Evolutionary conservation across 2,888 invertebrate species (phyloP).

Genomic region (Brachypterus glaber): DNA sequence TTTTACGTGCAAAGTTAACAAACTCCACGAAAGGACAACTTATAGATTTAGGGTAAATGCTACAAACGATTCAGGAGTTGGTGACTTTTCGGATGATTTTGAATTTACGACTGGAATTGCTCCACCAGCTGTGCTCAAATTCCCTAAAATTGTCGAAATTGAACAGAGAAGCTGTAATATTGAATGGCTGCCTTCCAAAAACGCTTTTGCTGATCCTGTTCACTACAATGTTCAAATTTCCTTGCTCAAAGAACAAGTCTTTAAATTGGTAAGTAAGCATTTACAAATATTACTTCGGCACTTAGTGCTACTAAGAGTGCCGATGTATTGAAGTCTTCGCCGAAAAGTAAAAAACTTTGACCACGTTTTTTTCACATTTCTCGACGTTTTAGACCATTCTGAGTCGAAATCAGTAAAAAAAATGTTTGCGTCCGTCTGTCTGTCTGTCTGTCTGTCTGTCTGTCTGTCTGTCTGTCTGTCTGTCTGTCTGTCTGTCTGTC

Average conservation of each 20-base stretch:
- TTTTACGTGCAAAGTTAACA: conserved; percentile 71
- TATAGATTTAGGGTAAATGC: conserved; percentile 83
- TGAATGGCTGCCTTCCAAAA: conserved; percentile 57
- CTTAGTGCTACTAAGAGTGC: no score
- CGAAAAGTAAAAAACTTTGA: no score
- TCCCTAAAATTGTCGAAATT: conserved; percentile 53
- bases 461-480: no score
- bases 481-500: no score
- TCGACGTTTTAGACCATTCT: no score
- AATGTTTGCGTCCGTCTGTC: no score
- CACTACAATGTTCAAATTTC: conserved; percentile 67
- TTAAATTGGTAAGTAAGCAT: conserved; percentile 48
- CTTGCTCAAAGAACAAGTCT: conserved; percentile 51
- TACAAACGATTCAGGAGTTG: conserved; percentile 76
- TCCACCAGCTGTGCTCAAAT: conserved; percentile 71
- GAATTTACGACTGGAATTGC: conserved; percentile 66
- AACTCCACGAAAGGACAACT: conserved; percentile 68
- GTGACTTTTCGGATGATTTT: conserved; percentile 63
- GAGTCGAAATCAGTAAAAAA: no score
- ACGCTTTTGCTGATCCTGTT: conserved; percentile 53
- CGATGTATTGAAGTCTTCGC: no score
- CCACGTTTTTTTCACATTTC: no score
- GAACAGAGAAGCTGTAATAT: conserved; percentile 48
- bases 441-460: no score
- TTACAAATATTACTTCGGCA: no score